Base-by-base conservation (phyloP, 2,797 vertebrate genomes). In the Ctenosaura bakeri region DNA sequence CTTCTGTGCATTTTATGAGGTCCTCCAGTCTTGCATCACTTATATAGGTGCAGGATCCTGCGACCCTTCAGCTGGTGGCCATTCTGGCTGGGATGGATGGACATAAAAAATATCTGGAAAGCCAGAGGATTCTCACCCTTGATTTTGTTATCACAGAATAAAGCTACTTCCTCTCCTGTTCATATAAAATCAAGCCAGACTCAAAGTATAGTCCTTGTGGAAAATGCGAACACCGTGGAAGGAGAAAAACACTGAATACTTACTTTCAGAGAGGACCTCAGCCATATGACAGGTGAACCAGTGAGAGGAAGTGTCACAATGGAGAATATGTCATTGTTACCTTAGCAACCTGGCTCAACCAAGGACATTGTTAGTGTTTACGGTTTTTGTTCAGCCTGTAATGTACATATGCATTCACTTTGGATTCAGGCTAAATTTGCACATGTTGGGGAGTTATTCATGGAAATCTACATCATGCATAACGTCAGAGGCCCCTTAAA, bases 331-430 rank as follows among this genome's bases (percentile, higher is more conserved):
- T 73, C 83, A 90, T 52, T 56, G 52, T 86, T 90, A 86, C 89
- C 89, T 81, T 90, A 86, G 89, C 89, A 90, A 90, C 83, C 29
- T 80, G 64, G 38, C 46, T 90, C 52, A 86, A 29, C n/a, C 29
- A 84, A 35, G 13, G 42, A 26, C 14, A 85, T 59, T 80, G 38
- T 35, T 52, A 69, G 59, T 50, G 66, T 73, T 85, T 90, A 46
- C 59, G 50, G 83, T 1, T 85, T 85, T 66, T 35, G n/a, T 59
- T 59, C 62, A 56, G 13, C 22, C 22, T 76, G 32, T 38, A 79
- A 64, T n/a, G 26, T 50, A 59, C 14, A 35, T 66, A 69, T 7
- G 4, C 8, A 13, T 56, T 79, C 64, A 56, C 29, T 79, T 71
- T 24, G 80, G 13, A 80, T 56, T n/a, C 77, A 79, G 35, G 35